phyloP scores from a whole-genome alignment of 2,113 vertebrate species.

The Hypomesus transpacificus region DNA sequence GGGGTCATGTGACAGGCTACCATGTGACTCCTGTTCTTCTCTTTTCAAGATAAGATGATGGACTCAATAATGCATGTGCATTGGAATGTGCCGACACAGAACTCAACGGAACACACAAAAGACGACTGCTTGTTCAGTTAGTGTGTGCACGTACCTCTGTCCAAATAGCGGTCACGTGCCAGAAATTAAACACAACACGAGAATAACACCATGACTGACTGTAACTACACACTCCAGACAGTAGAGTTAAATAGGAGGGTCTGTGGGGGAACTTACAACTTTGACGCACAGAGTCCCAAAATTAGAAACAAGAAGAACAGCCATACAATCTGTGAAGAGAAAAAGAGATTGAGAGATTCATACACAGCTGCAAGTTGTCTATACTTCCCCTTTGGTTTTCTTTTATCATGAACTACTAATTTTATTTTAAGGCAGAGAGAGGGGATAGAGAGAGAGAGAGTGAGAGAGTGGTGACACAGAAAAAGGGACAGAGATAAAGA shows the following conservation, averaged over 20 bases:
- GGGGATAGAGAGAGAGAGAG: too few species aligned
- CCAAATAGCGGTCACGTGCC: neutral
- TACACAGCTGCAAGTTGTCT: neutral
- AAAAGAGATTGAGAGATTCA: neutral
- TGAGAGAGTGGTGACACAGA: too few species aligned
- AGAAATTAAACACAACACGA: neutral
- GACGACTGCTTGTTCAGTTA: neutral
- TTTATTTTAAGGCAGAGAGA: neutral
- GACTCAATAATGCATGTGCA: constrained; percentile 5
- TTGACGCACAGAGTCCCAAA: constrained; percentile 64
- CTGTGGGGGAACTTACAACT: constrained; percentile 59
- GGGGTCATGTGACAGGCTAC: constrained; percentile 31
- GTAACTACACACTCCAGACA: neutral
- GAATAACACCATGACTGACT: neutral
- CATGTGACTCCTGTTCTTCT: constrained; percentile 26
- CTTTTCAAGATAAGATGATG: neutral
- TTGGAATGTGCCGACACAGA: neutral
- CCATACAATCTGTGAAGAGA: constrained; percentile 60
- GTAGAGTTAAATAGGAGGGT: neutral
- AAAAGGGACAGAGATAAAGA: too few species aligned
- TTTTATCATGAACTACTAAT: neutral
- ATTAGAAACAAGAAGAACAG: constrained; percentile 60
- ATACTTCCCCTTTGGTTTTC: too few species aligned
- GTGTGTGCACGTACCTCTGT: neutral
- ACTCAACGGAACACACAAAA: neutral